These are phyloP conservation scores for Tortricodes alternella DNA, from an alignment of 2,888 invertebrate genomes.

Conservation along the genomic window DNA sequence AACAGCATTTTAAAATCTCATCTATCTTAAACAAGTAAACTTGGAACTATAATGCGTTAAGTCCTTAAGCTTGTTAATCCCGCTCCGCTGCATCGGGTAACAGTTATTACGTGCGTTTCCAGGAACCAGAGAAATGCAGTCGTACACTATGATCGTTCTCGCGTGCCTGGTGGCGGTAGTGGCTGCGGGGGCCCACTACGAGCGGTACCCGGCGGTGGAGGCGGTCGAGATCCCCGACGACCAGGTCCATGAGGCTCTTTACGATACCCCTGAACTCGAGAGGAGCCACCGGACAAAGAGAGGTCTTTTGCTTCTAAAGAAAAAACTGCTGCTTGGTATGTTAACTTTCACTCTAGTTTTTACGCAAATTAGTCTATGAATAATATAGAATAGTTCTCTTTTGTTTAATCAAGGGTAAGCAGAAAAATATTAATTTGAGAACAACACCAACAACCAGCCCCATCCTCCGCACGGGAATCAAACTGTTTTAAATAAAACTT, in stretches of 20 bases:
- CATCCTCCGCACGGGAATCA: no score
- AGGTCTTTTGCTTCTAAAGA: constrained; percentile 68
- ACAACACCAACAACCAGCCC: no score
- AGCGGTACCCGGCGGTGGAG: constrained; percentile 48
- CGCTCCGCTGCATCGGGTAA: background rate
- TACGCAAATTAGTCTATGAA: no score
- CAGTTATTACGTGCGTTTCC: constrained; percentile 20
- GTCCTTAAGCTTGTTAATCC: background rate
- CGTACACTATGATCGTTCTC: constrained; percentile 65
- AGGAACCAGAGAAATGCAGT: constrained; percentile 64
- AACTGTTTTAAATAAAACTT: no score
- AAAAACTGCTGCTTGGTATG: constrained; percentile 73
- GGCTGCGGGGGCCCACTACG: constrained; percentile 51
- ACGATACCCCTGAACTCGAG: constrained; percentile 59
- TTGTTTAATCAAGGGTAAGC: no score
- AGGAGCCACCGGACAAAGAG: constrained; percentile 68
- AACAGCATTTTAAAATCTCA: background rate
- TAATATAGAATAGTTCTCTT: no score
- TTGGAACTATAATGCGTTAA: background rate
- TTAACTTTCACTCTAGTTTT: no score
- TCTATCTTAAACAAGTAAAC: background rate
- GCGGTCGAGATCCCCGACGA: constrained; percentile 38
- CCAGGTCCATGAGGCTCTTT: constrained; percentile 49
- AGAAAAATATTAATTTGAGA: no score
- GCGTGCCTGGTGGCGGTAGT: constrained; percentile 66